Evolutionary conservation across 2,113 vertebrate genomes (phyloP).

Genomic region (Ornithorhynchus anatinus): DNA sequence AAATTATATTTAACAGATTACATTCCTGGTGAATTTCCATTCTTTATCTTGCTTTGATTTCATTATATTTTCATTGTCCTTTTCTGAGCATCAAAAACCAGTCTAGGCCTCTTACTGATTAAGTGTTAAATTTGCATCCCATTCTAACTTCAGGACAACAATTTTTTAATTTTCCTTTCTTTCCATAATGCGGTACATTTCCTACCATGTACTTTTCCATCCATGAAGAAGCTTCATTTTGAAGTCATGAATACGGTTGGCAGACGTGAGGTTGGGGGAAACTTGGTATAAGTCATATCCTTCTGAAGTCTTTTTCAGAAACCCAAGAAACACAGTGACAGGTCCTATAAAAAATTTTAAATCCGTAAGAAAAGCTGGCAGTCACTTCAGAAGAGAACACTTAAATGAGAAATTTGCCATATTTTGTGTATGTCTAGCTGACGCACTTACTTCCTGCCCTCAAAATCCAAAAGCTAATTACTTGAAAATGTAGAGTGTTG

Average conservation of each 20-base stretch:
- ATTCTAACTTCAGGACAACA: background rate
- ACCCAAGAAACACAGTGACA: background rate
- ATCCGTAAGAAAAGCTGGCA: background rate
- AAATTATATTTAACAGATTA: too few relatives aligned
- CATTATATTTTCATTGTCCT: too few relatives aligned
- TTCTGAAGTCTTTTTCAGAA: constrained; percentile 3
- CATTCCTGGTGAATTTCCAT: too few relatives aligned
- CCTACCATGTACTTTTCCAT: background rate
- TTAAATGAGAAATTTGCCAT: background rate
- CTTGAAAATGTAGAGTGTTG: background rate
- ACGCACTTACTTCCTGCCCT: background rate
- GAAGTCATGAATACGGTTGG: background rate
- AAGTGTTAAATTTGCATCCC: too few relatives aligned
- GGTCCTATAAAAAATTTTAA: background rate
- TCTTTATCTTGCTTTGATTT: too few relatives aligned
- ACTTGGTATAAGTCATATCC: background rate
- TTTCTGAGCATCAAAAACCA: too few relatives aligned
- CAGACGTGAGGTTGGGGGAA: background rate
- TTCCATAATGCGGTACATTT: background rate
- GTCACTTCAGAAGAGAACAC: background rate
- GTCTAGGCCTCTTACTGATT: too few relatives aligned
- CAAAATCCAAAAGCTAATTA: background rate
- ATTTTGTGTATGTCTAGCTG: background rate
- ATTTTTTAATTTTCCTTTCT: background rate
- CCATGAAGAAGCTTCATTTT: background rate